Conservation (phyloP, 1,140 invertebrate genomes). For the Phocides pigmalion region DNA sequence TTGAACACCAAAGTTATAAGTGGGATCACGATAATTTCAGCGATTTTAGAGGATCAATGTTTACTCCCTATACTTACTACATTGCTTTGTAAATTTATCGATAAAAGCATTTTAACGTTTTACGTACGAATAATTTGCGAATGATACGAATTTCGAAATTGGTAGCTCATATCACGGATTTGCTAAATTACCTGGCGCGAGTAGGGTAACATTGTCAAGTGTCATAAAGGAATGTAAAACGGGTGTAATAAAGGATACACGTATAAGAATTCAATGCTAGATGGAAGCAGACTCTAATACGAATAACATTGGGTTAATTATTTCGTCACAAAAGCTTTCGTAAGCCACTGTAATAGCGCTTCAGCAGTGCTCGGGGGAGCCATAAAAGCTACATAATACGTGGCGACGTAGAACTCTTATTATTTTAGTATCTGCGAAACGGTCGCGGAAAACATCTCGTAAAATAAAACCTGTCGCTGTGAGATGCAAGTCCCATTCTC, state of each 20-base stretch:
- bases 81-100: not conserved
- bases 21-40: conserved; percentile 23
- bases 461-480: conserved; percentile 78
- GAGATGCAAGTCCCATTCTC: conserved; percentile 63
- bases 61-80: not conserved
- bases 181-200: conserved; percentile 12
- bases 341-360: conserved; percentile 78
- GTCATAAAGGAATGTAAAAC: conserved; percentile 38
- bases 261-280: conserved; percentile 54
- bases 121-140: not conserved
- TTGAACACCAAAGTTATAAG: conserved; percentile 31
- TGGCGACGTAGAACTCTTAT: conserved; percentile 81
- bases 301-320: conserved; percentile 78
- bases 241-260: conserved; percentile 53
- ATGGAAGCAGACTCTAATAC: conserved; percentile 68
- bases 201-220: conserved; percentile 17
- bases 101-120: not conserved
- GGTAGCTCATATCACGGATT: conserved; percentile 8
- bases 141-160: conserved; percentile 12
- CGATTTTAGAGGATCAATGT: conserved; percentile 22
- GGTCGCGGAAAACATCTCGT: conserved; percentile 78
- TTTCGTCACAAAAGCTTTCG: conserved; percentile 79
- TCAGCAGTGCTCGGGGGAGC: conserved; percentile 67
- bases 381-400: conserved; percentile 81
- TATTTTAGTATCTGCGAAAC: conserved; percentile 83